Conservation (phyloP, 1,140 invertebrate genomes). For the Temnothorax nylanderi region DNA sequence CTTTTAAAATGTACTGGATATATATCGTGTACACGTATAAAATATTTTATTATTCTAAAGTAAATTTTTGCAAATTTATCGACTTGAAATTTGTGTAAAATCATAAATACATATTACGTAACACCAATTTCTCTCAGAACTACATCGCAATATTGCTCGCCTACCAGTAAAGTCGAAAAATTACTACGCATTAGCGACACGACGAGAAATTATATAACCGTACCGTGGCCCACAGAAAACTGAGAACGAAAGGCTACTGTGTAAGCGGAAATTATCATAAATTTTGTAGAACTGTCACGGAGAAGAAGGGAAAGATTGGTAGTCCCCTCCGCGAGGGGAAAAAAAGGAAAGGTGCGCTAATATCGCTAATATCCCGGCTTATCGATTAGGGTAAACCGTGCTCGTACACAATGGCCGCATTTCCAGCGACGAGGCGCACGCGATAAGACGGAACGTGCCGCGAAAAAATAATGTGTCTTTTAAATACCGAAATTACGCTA, state of each 20-base stretch:
- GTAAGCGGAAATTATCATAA: constrained; percentile 55
- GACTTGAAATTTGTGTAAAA: constrained; percentile 12
- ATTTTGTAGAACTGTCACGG: constrained; percentile 34
- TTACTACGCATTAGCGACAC: constrained; percentile 43
- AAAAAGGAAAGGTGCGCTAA: constrained; percentile 57
- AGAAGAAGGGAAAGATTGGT: constrained; percentile 12
- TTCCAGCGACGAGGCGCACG: constrained; percentile 54
- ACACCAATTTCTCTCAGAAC: background rate
- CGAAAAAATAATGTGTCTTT: constrained; percentile 53
- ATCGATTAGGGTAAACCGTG: constrained; percentile 63
- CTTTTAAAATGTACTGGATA: background rate
- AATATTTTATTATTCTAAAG: background rate
- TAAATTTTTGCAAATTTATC: background rate
- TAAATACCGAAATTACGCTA: constrained; percentile 67
- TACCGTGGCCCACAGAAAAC: constrained; percentile 18
- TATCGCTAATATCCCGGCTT: constrained; percentile 71
- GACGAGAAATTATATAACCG: constrained; percentile 21
- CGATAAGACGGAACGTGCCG: constrained; percentile 49
- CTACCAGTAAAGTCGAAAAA: constrained; percentile 21
- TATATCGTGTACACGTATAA: background rate
- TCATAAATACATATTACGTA: background rate
- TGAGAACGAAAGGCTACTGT: constrained; percentile 20
- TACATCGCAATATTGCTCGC: background rate
- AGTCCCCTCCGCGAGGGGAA: background rate
- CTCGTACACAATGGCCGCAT: constrained; percentile 18